Conservation (phyloP, 92 coral and sea anemone genomes). For the Actinostola sp. region DNA sequence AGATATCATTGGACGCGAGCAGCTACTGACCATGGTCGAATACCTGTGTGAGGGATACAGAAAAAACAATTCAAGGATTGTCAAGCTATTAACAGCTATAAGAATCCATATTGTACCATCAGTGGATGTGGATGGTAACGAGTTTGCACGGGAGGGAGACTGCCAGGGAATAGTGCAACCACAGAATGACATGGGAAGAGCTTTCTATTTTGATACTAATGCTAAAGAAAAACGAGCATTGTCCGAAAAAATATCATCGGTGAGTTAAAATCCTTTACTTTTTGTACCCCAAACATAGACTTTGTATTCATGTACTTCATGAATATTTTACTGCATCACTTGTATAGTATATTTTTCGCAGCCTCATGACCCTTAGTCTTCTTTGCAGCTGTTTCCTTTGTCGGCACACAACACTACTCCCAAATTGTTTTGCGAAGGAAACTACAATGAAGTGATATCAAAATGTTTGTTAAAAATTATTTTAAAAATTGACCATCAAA, state of each 20-base stretch:
- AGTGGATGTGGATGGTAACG: conserved; percentile 89
- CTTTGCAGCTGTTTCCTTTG: no score
- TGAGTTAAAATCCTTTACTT: conserved; percentile 22
- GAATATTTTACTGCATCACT: no score
- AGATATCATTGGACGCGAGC: conserved; percentile 84
- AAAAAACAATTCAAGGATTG: conserved; percentile 56
- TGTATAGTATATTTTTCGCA: no score
- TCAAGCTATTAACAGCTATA: conserved; percentile 63
- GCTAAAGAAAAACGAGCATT: conserved; percentile 43
- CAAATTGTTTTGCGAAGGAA: no score
- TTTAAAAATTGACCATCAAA: no score
- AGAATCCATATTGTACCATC: conserved; percentile 82
- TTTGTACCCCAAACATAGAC: no score
- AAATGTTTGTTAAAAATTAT: no score
- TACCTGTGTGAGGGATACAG: conserved; percentile 74
- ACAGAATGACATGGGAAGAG: conserved; percentile 70
- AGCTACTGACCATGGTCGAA: conserved; percentile 72
- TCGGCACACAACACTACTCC: no score
- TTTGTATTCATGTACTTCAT: no score
- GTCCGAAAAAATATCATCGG: conserved; percentile 66
- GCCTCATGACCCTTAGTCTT: no score
- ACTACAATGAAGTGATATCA: no score
- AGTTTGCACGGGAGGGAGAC: conserved; percentile 65
- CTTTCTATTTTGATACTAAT: conserved; percentile 70
- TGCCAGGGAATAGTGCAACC: conserved; percentile 63